These are phyloP conservation scores for Drosophila merina DNA, from an alignment of 2,888 invertebrate genomes.

Conservation along the genomic window DNA sequence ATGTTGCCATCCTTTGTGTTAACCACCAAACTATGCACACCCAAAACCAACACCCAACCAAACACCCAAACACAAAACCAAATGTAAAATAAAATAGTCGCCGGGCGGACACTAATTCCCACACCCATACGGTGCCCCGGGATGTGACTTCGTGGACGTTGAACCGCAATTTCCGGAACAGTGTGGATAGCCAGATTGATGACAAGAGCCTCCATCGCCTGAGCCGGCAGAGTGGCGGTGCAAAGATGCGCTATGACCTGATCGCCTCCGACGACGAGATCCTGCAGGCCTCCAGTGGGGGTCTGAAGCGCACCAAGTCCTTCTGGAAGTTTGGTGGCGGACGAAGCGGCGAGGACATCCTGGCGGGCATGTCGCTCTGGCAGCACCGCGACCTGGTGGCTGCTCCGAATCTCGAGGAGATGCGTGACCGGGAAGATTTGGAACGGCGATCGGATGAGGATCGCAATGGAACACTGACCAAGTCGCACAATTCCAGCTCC, in stretches of 20 bases:
- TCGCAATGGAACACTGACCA: constrained; percentile 72
- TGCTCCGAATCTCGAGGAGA: constrained; percentile 76
- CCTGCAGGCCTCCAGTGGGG: constrained; percentile 85
- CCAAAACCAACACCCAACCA: constrained; percentile 19
- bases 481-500: constrained; percentile 75
- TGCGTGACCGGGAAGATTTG: constrained; percentile 64
- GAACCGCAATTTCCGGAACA: constrained; percentile 82
- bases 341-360: constrained; percentile 89
- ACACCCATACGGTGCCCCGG: constrained; percentile 77
- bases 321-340: constrained; percentile 91
- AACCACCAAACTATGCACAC: constrained; percentile 40
- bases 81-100: constrained; percentile 49
- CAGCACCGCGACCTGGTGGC: constrained; percentile 92
- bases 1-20: constrained; percentile 68
- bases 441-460: constrained; percentile 58
- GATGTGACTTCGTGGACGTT: constrained; percentile 82
- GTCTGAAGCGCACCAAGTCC: constrained; percentile 92
- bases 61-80: constrained; percentile 12
- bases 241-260: constrained; percentile 80
- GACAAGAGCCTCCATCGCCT: constrained; percentile 75
- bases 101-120: constrained; percentile 79
- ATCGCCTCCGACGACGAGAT: constrained; percentile 83
- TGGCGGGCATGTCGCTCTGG: constrained; percentile 95
- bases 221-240: constrained; percentile 62
- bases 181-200: constrained; percentile 81